Conservation (phyloP, 92 coral and sea anemone species). For the Phymanthus crucifer region DNA sequence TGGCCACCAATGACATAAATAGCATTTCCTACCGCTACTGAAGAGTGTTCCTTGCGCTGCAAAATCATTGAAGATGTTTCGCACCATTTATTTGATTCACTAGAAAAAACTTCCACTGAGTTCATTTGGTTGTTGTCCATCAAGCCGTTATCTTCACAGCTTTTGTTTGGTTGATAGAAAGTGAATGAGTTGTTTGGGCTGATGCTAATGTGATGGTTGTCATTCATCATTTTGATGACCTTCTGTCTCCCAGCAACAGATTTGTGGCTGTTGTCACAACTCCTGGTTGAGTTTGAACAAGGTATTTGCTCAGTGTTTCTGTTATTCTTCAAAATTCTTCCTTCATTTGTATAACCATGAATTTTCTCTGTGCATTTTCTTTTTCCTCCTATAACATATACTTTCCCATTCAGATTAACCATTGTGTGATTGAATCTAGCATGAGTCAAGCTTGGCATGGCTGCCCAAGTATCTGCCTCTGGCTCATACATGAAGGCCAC, state of each 20-base stretch:
- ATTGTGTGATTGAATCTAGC: constrained; percentile 35
- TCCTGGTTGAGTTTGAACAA: too few species aligned
- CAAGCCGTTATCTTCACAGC: neutral
- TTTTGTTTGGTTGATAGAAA: neutral
- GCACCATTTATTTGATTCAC: constrained; percentile 25
- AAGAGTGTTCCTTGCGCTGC: constrained; percentile 46
- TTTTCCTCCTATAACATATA: constrained; percentile 26
- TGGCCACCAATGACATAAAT: constrained; percentile 53
- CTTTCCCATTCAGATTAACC: neutral
- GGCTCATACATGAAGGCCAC: constrained; percentile 17
- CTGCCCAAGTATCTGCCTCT: constrained; percentile 5
- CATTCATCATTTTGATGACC: neutral
- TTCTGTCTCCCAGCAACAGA: neutral
- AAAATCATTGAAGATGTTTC: constrained; percentile 47
- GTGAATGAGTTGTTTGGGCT: neutral
- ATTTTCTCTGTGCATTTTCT: neutral
- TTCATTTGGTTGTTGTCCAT: constrained; percentile 19
- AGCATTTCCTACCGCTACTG: constrained; percentile 24
- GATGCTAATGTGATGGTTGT: neutral
- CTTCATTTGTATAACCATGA: neutral
- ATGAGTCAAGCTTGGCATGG: constrained; percentile 15
- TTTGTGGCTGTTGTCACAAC: neutral
- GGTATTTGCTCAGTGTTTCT: too few species aligned
- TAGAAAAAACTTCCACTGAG: constrained; percentile 47
- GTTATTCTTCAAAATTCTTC: neutral